Conservation (phyloP, 2,888 invertebrate genomes). For the Temnothorax rugatulus region DNA sequence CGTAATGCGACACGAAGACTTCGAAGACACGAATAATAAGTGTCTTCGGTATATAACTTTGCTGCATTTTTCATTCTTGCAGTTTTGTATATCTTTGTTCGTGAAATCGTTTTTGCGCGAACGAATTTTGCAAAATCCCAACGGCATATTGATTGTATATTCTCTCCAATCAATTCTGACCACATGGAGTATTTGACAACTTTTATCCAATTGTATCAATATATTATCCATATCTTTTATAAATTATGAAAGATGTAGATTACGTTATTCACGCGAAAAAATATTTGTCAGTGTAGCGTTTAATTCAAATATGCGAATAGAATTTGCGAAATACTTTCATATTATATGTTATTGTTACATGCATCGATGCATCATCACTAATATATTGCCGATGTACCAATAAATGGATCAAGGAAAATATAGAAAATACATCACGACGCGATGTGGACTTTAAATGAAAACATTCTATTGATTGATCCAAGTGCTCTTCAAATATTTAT, state of each 20-base stretch:
- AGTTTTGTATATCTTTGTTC: background rate
- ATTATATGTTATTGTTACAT: background rate
- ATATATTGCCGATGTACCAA: background rate
- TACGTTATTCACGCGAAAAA: background rate
- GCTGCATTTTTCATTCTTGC: conserved; percentile 71
- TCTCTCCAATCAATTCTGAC: conserved; percentile 17
- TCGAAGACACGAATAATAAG: background rate
- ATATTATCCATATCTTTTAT: conserved; percentile 12
- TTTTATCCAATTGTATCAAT: conserved; percentile 4
- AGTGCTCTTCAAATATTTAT: conserved; percentile 14
- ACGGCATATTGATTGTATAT: background rate
- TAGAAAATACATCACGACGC: background rate
- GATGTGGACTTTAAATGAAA: background rate
- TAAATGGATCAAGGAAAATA: background rate
- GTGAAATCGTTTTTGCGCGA: background rate
- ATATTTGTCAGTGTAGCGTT: background rate
- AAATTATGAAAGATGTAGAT: conserved; percentile 10
- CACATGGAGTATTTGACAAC: background rate
- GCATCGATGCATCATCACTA: background rate
- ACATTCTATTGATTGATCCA: background rate
- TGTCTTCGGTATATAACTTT: conserved; percentile 64
- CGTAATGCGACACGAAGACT: background rate
- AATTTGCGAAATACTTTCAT: background rate
- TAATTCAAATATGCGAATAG: conserved; percentile 12
- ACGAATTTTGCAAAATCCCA: background rate